Base-by-base conservation (phyloP, 2,113 vertebrate genomes). In the Cinclus mexicanus region DNA sequence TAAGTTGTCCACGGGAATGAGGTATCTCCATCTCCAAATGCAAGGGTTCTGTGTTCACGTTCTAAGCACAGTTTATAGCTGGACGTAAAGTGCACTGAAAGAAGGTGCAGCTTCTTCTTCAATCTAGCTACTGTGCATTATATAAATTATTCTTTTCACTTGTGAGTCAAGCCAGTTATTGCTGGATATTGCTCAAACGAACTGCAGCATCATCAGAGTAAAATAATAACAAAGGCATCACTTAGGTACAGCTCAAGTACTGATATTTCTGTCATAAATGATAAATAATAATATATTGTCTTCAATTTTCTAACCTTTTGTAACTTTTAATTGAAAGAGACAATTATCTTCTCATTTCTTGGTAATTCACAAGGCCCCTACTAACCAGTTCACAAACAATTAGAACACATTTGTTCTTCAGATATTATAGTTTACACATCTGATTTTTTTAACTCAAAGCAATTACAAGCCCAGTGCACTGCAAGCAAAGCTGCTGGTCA, bases 401-500 rank as follows among this genome's bases (percentile, higher is more conserved):
- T 35, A 7, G 3, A 77, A 56, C 28, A 56, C 23, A 25, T 53
- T 84, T 67, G 22, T 53, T 83, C 53, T 56, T 82, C 37, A 69
- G 63, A 49, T 49, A 28, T 78, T 85, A 29, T 77, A 81, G 47
- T 86, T 86, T 56, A 89, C 52, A 57, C 12, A 70, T 74, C 41
- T 61, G 83, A 69, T 76, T 87, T 87, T 70, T 89, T 75, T 33
- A 84, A 91, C 64, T 95, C 39, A 57, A 76, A 94, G 82, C 46
- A 87, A 92, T 94, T 89, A 91, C 82, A 67, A 74, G 37, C 26
- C 75, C 59, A 57, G 59, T 49, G 57, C 61, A 92, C 63, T 46
- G 41, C 59, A 95, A 95, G 85, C 25, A 82, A 84, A 92, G 53
- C 64, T 96, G 52, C 82, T 90, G 92, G 93, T 87, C 82, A 89